Conservation (phyloP, 2,888 invertebrate genomes). For the Cosmia trapezina region DNA sequence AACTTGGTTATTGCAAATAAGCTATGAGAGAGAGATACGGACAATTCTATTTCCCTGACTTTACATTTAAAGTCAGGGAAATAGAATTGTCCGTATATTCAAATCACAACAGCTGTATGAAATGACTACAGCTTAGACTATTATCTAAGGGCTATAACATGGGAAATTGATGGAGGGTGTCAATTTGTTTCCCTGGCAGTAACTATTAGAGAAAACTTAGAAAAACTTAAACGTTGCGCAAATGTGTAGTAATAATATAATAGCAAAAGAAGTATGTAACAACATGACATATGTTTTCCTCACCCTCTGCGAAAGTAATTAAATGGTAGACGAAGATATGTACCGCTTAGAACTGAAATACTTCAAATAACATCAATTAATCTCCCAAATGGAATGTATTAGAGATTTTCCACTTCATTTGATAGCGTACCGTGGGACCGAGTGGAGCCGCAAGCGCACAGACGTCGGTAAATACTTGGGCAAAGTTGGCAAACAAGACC, state of each 20-base stretch:
- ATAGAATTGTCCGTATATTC: too few species aligned
- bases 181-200: not conserved
- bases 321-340: not conserved
- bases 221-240: not conserved
- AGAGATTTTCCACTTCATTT: conserved; percentile 46
- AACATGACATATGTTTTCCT: not conserved
- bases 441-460: conserved; percentile 35
- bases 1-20: not conserved
- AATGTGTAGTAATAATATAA: not conserved
- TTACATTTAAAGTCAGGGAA: too few species aligned
- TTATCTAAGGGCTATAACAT: too few species aligned
- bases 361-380: conserved; percentile 25
- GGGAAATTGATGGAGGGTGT: not conserved
- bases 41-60: too few species aligned
- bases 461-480: conserved; percentile 47
- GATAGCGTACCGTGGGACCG: conserved; percentile 8
- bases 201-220: not conserved
- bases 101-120: too few species aligned
- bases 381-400: conserved; percentile 28
- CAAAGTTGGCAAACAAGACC: conserved; percentile 38
- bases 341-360: not conserved
- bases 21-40: too few species aligned
- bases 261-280: not conserved
- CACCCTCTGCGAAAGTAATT: not conserved
- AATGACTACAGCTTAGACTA: too few species aligned